Conservation (phyloP, 1,140 invertebrate genomes). For the Metopolophium dirhodum region DNA sequence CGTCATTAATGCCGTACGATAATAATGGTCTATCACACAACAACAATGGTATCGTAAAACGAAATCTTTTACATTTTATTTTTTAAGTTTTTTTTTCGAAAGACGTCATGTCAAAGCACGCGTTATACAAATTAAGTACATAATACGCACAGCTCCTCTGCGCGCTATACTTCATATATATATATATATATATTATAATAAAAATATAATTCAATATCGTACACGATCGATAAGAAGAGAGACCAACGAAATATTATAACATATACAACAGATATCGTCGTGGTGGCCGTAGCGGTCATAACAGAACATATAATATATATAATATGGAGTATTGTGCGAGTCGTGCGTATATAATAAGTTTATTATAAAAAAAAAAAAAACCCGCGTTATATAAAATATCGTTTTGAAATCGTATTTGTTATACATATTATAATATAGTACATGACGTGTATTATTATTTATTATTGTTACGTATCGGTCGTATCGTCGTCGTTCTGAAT, state of each 20-base stretch:
- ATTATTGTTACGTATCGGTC: neutral
- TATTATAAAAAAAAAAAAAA: neutral
- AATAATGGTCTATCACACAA: neutral
- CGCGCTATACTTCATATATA: neutral
- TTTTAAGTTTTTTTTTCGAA: neutral
- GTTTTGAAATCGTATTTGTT: slow-evolving; percentile 1
- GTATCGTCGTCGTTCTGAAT: neutral
- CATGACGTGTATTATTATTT: neutral
- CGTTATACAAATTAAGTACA: neutral
- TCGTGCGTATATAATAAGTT: neutral
- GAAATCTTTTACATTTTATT: neutral
- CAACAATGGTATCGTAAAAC: slow-evolving; percentile 44
- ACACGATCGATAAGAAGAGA: slow-evolving; percentile 21
- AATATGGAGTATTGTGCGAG: neutral
- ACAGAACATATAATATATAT: no score
- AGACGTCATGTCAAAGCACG: neutral
- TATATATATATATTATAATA: neutral
- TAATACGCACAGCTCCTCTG: neutral
- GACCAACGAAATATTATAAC: neutral
- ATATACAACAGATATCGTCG: neutral
- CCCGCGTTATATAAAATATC: neutral
- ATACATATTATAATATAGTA: neutral
- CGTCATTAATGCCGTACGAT: slow-evolving; percentile 2
- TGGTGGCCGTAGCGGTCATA: neutral
- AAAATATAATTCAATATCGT: neutral